Evolutionary conservation across 2,113 vertebrate genomes (phyloP), one percentile per base, ranked within the genome.

Genomic region (Phrynosoma platyrhinos): DNA sequence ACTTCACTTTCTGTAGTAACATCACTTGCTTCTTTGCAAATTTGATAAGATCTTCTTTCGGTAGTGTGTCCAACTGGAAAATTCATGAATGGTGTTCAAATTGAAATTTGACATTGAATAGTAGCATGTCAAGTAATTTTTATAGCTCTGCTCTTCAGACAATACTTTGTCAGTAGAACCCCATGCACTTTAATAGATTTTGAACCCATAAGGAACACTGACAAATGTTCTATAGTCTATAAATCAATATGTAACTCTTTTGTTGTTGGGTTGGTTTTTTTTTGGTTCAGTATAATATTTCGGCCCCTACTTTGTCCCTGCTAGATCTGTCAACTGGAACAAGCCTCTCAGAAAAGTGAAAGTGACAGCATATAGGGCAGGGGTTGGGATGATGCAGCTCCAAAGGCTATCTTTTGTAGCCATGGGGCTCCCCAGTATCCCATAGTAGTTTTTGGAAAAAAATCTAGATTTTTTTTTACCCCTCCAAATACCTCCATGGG

Each of bases 31-130:
- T 99, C 95, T 99, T 99, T 82, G 98, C 96, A 97, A 98, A 99
- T 95, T 99, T 99, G 94, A 99, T 99, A 82, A 99, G 98, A 91
- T 99, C 98, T 93, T 99, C 98, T 96, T 98, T 99, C 71, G 98
- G 97, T 79, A 99, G 91, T 0, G 97, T 97, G 95, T 99, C 98
- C 97, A 99, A 95, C 99, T 99, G 91, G 87, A 96, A 96, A 91
- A 92, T 72, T 93, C 82, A 94, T 30, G 85, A 91, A 87, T 0
- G 27, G 30, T 4, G 47, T 87, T 62, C 83, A 36, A 75, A 91
- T 90, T 0, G 27, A 20, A 89, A 1, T 74, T 80, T 62, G 86
- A 62, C 71, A 90, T 1, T 52, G 84, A 82, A 88, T 0, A 88
- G 76, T 90, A 92, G 83, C 72, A 20, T 77, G 13, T 16, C 71